Evolutionary conservation across 2,888 invertebrate species (phyloP).

Genomic region (Tromatobia lineatoria): DNA sequence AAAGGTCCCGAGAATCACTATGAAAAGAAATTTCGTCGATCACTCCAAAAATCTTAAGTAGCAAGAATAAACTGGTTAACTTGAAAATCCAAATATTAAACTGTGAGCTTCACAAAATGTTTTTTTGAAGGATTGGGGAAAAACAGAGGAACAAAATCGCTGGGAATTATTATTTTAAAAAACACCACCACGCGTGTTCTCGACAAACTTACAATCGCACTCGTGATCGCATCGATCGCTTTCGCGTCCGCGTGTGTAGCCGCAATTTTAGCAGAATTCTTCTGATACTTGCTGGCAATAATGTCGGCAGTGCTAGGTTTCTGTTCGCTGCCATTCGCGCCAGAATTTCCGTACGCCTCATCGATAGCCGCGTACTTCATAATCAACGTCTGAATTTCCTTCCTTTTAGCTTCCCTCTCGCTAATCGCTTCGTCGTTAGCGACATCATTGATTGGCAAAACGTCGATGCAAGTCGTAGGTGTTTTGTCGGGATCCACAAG

Average conservation of each 20-base stretch:
- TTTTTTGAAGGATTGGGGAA: conserved; percentile 2
- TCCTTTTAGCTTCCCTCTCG: conserved; percentile 93
- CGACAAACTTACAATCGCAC: conserved; percentile 77
- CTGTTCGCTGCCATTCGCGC: conserved; percentile 83
- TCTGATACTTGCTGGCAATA: conserved; percentile 84
- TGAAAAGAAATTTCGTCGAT: neutral
- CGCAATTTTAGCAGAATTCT: conserved; percentile 70
- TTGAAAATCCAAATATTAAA: neutral
- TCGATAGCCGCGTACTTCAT: conserved; percentile 94
- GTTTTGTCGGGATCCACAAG: conserved; percentile 85
- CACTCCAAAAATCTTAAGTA: conserved; percentile 8
- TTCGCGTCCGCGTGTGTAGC: conserved; percentile 61
- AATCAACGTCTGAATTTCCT: conserved; percentile 93
- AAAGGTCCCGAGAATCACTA: neutral
- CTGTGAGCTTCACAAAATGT: conserved; percentile 16
- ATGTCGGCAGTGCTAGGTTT: conserved; percentile 78
- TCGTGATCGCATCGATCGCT: conserved; percentile 56
- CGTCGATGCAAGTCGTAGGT: conserved; percentile 82
- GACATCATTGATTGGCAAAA: conserved; percentile 83
- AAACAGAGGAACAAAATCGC: neutral
- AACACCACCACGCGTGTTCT: conserved; percentile 53
- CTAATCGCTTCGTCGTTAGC: conserved; percentile 85
- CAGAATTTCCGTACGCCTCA: conserved; percentile 89
- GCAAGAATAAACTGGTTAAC: neutral
- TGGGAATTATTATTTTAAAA: conserved; percentile 6